Evolutionary conservation across 2,797 vertebrate genomes (phyloP).

Genomic region (Sphenopsis melanotis): DNA sequence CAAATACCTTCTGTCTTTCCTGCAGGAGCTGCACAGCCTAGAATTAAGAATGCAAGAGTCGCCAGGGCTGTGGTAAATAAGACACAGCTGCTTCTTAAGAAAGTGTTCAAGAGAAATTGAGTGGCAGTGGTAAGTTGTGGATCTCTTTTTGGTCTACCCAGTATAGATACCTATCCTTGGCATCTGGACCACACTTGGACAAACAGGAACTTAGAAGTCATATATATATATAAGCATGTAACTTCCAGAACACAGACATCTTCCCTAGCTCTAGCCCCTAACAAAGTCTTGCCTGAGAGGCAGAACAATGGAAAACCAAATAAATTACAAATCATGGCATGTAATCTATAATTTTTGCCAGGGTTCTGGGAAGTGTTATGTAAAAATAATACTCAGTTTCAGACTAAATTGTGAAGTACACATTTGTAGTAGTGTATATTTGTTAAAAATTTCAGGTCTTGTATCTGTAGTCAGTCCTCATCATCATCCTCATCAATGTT

Average conservation of each 20-base stretch:
- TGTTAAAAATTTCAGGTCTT: not conserved
- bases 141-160: not conserved
- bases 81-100: not conserved
- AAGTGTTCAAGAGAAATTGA: not conserved
- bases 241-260: not conserved
- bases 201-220: not conserved
- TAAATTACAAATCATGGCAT: not conserved
- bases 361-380: not conserved
- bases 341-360: not conserved
- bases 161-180: not conserved
- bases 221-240: not conserved
- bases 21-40: not conserved
- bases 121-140: not conserved
- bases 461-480: not conserved
- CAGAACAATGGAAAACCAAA: not conserved
- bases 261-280: not conserved
- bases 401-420: not conserved
- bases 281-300: not conserved
- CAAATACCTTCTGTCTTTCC: not conserved
- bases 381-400: not conserved
- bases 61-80: not conserved
- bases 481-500: not conserved
- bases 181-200: not conserved
- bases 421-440: not conserved
- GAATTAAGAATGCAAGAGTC: not conserved